Evolutionary conservation across 2,888 invertebrate species (phyloP).

Genomic region (Pristionchus entomophagus): DNA sequence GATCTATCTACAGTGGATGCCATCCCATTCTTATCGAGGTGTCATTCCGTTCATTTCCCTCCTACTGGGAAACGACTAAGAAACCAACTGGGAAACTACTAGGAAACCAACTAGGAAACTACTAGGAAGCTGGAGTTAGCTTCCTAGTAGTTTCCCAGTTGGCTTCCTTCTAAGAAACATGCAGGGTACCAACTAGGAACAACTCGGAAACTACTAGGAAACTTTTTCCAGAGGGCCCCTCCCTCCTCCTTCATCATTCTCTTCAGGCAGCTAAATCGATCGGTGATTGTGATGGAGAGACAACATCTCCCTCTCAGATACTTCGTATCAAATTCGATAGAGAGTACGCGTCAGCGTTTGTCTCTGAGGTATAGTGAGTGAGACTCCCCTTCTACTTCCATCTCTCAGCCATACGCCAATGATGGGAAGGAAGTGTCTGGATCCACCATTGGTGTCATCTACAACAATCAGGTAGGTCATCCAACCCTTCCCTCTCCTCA

Average conservation of each 20-base stretch:
- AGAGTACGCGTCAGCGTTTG: neutral
- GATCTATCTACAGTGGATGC: constrained; percentile 32
- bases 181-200: too few relatives aligned
- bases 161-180: too few relatives aligned
- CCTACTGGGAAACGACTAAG: too few relatives aligned
- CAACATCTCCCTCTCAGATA: neutral
- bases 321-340: neutral
- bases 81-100: neutral
- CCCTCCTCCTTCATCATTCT: neutral
- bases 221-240: too few relatives aligned
- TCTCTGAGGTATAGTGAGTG: neutral
- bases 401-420: constrained; percentile 33
- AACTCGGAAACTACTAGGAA: too few relatives aligned
- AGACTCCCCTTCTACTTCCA: neutral
- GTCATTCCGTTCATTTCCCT: neutral
- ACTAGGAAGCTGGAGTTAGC: too few relatives aligned
- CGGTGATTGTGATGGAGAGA: neutral
- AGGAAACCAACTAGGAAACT: too few relatives aligned
- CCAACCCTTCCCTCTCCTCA: neutral
- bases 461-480: constrained; percentile 31
- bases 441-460: neutral
- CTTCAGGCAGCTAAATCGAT: neutral
- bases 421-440: constrained; percentile 6
- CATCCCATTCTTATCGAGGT: constrained; percentile 28
- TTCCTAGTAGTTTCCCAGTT: too few relatives aligned